Evolutionary conservation across 2,888 invertebrate species (phyloP), one percentile per base, ranked within the genome.

Genomic region (Acleris literana): DNA sequence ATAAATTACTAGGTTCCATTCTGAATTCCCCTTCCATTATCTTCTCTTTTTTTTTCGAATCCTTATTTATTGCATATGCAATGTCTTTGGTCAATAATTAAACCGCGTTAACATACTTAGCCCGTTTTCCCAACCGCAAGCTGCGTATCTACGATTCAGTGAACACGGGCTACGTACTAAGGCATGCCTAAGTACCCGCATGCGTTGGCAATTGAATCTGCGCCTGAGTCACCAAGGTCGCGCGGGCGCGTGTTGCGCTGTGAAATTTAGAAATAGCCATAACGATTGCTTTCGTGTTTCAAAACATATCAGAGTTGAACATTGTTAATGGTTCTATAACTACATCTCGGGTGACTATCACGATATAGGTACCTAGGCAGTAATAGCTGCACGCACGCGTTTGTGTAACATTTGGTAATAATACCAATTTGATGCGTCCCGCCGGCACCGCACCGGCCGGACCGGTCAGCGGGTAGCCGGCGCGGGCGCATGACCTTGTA

Each of bases 401-500:
- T 39, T 13, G 39, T 39, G 39, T 46, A 46, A 5, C 46, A 16
- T 46, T 46, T 46, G 46, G 46, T 46, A 16, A 16, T 46, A 43
- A 43, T 43, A 20, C 11, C 11, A 22, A 55, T n/a, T 43, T 43
- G 55, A 55, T 43, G 55, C 39, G 6, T 18, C 17, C 33, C 17
- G 17, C 51, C 51, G 51, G 48, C 48, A 20, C 16, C 20, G 49
- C 49, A 20, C 22, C 13, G 51, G 51, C 51, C 51, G 25, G 39
- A 52, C 48, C 44, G 52, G 51, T 64, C 59, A 64, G 16, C 64
- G 58, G 25, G 54, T 39, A 16, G 54, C 49, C 49, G 25, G 64
- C 43, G 58, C 58, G n/a, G 43, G 22, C 51, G 60, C 60, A 16
- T 48, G 57, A 66, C 66, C 66, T 66, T 66, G 66, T 13, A 44